Conservation (phyloP, 1,140 invertebrate genomes). For the Cepaea nemoralis region DNA sequence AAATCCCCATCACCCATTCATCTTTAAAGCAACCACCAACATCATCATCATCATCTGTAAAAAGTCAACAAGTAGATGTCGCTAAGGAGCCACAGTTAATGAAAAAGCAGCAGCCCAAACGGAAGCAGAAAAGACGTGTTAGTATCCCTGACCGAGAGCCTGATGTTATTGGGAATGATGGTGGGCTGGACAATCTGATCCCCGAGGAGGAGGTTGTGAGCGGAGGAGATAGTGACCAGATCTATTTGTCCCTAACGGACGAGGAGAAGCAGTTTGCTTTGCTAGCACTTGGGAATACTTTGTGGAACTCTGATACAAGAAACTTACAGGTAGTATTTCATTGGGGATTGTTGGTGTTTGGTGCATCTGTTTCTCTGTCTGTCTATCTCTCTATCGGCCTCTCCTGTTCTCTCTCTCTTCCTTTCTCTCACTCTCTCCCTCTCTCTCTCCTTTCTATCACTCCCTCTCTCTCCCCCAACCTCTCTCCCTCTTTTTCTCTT, state of each 20-base stretch:
- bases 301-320: conserved; percentile 61
- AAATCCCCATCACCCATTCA: neutral
- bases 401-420: too few species aligned
- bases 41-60: conserved; percentile 7
- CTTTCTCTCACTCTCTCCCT: too few species aligned
- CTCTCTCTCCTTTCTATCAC: too few species aligned
- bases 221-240: conserved; percentile 38
- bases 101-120: neutral
- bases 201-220: conserved; percentile 48
- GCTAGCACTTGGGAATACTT: conserved; percentile 64
- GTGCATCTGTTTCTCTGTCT: too few species aligned
- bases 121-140: conserved; percentile 35
- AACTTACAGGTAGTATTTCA: conserved; percentile 60
- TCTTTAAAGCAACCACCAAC: neutral
- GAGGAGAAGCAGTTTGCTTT: conserved; percentile 66
- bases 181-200: conserved; percentile 60
- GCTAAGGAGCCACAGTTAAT: neutral
- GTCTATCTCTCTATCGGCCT: too few species aligned
- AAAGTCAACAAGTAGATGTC: neutral
- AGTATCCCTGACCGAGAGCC: conserved; percentile 52
- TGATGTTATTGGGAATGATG: conserved; percentile 63
- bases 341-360: too few species aligned
- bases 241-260: conserved; percentile 52
- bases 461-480: too few species aligned
- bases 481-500: too few species aligned